Evolutionary conservation across 2,888 invertebrate genomes (phyloP), one percentile per base, ranked within the genome.

Genomic region (Ophioninae sp.): DNA sequence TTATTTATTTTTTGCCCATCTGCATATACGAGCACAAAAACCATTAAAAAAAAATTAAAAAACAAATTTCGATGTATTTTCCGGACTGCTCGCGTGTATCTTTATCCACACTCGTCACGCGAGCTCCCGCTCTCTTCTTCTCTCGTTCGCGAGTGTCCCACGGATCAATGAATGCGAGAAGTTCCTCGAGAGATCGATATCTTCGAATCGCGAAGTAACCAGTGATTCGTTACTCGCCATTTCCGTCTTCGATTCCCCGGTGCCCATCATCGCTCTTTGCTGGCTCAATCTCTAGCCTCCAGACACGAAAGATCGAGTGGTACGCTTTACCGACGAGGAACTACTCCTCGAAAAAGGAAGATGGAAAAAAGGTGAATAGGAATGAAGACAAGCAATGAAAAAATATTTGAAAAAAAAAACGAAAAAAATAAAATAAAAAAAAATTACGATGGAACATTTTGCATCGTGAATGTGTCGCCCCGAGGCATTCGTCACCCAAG

Each of bases 31-130:
- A 13, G n/a, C 51, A 41, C 22, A 44, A 9, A 30, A 44, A 68
- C 41, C 17, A 1, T 56, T 22, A 72, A 79, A 74, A 13, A 22
- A 63, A 44, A 81, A 81, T 20, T 41, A 61, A 77, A 64, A 30
- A 65, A 20, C 69, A 30, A 23, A 41, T 44, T 61, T n/a, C 64
- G 20, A 39, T 58, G 39, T 23, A 41, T 51, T 39, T 59, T n/a
- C 39, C 69, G 69, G 69, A 69, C 81, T 77, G 81, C 81, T 80
- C 67, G 37, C 30, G 56, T 77, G 77, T 81, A 83, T 83, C 83
- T 83, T 83, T 83, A 83, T 83, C 76, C 77, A 72, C 74, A 69
- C 83, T 81, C 83, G 83, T 83, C 83, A 81, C 83, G 83, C 83
- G 76, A 83, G 64, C 68, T 23, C 73, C n/a, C 23, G 44, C 59